Conservation (phyloP, 2,113 vertebrate genomes). For the Lampris incognitus region DNA sequence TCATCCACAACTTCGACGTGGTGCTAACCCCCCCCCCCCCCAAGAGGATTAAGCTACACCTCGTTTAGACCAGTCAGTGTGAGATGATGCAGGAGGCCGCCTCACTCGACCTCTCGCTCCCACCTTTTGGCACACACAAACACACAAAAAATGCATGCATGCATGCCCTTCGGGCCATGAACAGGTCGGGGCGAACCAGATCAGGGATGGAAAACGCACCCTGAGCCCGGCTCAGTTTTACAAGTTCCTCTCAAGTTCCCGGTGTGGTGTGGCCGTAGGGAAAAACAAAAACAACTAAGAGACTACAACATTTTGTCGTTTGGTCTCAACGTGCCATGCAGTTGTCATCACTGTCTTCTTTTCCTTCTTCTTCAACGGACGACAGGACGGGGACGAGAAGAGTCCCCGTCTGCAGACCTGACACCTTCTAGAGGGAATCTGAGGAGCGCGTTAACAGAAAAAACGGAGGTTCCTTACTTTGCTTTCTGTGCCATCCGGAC, state of each 20-base stretch:
- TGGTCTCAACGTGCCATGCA: not conserved
- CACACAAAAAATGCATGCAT: constrained; percentile 36
- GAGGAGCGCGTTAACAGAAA: not conserved
- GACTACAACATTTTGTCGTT: not conserved
- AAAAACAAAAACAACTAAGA: not conserved
- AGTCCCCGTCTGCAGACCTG: not conserved
- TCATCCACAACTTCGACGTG: too few species aligned
- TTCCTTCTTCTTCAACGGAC: not conserved
- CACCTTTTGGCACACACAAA: constrained; percentile 19
- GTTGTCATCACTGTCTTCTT: not conserved
- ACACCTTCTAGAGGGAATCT: not conserved
- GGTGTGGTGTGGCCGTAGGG: too few species aligned
- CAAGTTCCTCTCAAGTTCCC: too few species aligned
- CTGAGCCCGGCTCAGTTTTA: constrained; percentile 63
- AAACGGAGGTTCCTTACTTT: constrained; percentile 20
- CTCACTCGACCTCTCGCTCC: constrained; percentile 12
- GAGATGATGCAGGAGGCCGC: constrained; percentile 1
- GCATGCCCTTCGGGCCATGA: constrained; percentile 41
- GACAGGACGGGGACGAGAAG: not conserved
- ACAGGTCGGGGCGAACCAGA: constrained; percentile 34
- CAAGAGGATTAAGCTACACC: not conserved
- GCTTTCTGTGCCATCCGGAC: constrained; percentile 63
- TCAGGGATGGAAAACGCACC: constrained; percentile 50
- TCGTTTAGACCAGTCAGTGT: constrained; percentile 21
- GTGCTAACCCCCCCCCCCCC: too few species aligned